phyloP scores from a whole-genome alignment of 1,140 invertebrate genomes.

The Bombyx mandarina region DNA sequence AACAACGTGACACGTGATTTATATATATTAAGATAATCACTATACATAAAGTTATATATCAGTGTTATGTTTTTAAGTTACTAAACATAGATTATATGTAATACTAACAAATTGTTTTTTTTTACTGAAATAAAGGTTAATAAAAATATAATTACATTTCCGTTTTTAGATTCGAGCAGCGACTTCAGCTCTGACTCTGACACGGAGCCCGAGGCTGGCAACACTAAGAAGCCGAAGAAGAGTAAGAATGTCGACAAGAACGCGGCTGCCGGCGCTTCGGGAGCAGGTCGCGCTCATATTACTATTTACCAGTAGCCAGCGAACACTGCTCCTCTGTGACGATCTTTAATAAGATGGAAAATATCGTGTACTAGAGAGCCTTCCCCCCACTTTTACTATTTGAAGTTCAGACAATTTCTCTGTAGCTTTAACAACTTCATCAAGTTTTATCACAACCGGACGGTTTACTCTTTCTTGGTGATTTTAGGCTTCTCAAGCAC shows the following conservation, averaged over 20 bases:
- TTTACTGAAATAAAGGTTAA: background rate
- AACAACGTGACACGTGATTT: no score
- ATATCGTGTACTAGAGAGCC: background rate
- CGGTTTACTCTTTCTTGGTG: background rate
- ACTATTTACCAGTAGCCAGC: background rate
- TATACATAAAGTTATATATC: no score
- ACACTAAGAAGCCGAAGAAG: constrained; percentile 30
- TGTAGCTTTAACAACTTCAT: no score
- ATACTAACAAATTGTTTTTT: background rate
- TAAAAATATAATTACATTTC: background rate
- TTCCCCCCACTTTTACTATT: no score
- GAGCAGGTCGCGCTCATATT: constrained; percentile 1
- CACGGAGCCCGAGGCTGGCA: constrained; percentile 75
- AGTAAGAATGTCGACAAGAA: constrained; percentile 64
- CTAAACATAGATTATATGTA: no score
- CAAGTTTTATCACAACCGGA: no score
- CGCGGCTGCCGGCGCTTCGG: constrained; percentile 9
- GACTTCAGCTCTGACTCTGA: constrained; percentile 84
- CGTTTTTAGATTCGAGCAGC: constrained; percentile 74
- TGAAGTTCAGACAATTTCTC: no score
- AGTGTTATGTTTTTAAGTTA: no score
- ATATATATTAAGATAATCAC: no score
- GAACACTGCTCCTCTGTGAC: background rate
- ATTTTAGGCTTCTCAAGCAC: no score
- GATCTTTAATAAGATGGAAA: no score